Evolutionary conservation across 1,140 invertebrate genomes (phyloP), one percentile per base, ranked within the genome.

Genomic region (Drosophila micromelanica): DNA sequence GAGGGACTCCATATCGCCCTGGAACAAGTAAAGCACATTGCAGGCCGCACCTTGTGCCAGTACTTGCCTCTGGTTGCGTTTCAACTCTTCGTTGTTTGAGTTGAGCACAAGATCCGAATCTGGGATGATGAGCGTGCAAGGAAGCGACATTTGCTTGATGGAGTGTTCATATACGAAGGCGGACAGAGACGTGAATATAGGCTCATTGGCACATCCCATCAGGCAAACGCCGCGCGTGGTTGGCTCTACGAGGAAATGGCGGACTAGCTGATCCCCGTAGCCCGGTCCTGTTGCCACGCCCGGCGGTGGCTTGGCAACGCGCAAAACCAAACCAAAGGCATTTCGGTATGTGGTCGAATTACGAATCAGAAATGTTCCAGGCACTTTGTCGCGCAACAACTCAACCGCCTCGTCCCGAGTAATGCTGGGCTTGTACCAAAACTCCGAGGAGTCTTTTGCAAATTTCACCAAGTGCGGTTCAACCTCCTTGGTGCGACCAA

Each of bases 81-180:
- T 61, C 1, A 82, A 57, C 5, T 76, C 74, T 20, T 82, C 54
- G 35, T 73, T 73, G 12, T 37, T 60, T 7, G 61, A 60, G 7
- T 61, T 17, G 2, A 74, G 38, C 12, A 84, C 17, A 13, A 78
- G 45, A 49, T 82, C 95, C 30, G 92, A 90, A 72, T 97, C 95
- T 1, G 98, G 98, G 49, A 99, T 93, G 45, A 96, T 92, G 5
- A 99, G 93, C 73, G 96, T 96, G 82, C 96, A 97, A 4, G 99
- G 98, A 72, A 99, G 92, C 5, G 98, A 98, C 89, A 99, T 94
- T 15, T 97, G 96, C 76, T 98, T 99, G 5, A 99, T 95, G 3
- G 98, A 98, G 93, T 99, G 99, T 86, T 99, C 98, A 93, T 99
- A 99, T 23, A 99, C 98, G 46, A 99, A 93, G 1, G 98, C 98